Conservation (phyloP, 2,888 invertebrate species). For the Macrophya annulata region DNA sequence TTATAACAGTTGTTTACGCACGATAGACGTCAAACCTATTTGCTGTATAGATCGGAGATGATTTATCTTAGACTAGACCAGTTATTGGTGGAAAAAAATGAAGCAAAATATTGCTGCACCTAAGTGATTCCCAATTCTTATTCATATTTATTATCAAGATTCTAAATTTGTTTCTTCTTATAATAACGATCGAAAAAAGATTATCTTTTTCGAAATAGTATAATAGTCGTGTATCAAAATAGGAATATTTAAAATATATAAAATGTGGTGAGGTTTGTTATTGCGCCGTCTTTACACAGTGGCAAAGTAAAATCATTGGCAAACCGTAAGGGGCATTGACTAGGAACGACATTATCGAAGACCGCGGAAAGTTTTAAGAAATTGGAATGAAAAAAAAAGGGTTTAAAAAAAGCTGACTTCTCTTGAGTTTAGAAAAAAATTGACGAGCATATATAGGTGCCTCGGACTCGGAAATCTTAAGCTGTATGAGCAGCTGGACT, state of each 20-base stretch:
- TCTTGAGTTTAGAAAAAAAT: neutral
- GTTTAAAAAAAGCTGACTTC: neutral
- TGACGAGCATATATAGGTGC: neutral
- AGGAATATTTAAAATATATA: neutral
- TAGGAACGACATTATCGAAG: neutral
- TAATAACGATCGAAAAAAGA: neutral
- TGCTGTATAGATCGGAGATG: neutral
- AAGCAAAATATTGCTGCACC: neutral
- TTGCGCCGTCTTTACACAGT: neutral
- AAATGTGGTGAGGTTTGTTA: neutral
- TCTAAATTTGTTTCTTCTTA: neutral
- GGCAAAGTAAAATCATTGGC: neutral
- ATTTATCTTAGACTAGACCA: neutral
- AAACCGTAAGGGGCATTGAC: neutral
- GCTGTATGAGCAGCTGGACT: neutral
- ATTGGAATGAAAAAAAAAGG: too few relatives aligned
- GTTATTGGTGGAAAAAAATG: neutral
- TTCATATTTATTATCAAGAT: neutral
- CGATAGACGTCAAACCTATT: neutral
- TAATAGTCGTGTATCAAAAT: neutral
- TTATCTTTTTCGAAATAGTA: neutral
- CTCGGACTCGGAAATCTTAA: too few relatives aligned
- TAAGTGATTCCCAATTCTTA: neutral
- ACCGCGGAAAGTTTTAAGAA: neutral
- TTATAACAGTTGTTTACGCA: neutral